These are phyloP conservation scores for Bhutanitis thaidina DNA, from an alignment of 2,888 invertebrate genomes.

Conservation along the genomic window DNA sequence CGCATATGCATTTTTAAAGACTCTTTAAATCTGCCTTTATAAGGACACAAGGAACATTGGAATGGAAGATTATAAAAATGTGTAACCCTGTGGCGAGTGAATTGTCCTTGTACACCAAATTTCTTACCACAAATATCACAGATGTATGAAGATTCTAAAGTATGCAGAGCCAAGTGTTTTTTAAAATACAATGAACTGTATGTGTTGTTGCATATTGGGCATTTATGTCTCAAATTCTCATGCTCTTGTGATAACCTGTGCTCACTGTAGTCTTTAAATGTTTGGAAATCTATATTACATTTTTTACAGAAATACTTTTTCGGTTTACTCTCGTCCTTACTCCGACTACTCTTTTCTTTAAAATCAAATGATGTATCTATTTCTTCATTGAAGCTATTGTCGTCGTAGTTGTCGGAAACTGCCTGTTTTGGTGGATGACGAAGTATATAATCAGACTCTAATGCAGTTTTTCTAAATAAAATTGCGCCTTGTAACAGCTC, in stretches of 20 bases:
- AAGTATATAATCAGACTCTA: conserved; percentile 46
- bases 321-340: conserved; percentile 14
- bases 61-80: conserved; percentile 61
- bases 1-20: conserved; percentile 69
- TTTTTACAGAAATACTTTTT: conserved; percentile 41
- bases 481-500: conserved; percentile 55
- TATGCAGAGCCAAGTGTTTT: conserved; percentile 52
- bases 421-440: conserved; percentile 31
- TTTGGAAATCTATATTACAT: conserved; percentile 51
- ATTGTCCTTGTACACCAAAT: conserved; percentile 48
- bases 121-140: conserved; percentile 70
- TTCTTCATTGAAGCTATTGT: conserved; percentile 2
- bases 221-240: conserved; percentile 48
- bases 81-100: conserved; percentile 54
- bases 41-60: conserved; percentile 61
- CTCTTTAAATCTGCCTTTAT: conserved; percentile 58
- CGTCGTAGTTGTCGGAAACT: conserved; percentile 20
- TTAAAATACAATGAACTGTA: conserved; percentile 53
- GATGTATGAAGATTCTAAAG: conserved; percentile 40
- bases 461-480: conserved; percentile 59
- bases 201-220: conserved; percentile 55
- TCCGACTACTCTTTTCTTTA: conserved; percentile 10
- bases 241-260: conserved; percentile 56
- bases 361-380: conserved; percentile 11
- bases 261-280: conserved; percentile 47